Evolutionary conservation across 2,888 invertebrate genomes (phyloP).

Genomic region (Andricus quercusramuli): DNA sequence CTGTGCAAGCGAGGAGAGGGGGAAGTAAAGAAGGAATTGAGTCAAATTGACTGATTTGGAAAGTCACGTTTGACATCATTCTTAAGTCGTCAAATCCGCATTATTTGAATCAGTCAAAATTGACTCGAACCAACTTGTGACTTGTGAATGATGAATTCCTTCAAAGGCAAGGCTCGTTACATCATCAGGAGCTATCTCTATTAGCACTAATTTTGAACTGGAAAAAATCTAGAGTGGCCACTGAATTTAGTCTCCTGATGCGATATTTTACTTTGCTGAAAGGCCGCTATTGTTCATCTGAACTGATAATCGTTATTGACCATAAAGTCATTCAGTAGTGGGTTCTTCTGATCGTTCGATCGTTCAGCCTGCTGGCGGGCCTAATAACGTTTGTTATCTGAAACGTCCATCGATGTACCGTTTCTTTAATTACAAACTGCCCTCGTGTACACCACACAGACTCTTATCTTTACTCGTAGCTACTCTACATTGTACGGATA

Average conservation of each 20-base stretch:
- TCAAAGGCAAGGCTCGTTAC: background rate
- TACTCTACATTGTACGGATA: slow-evolving; percentile 7
- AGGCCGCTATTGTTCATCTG: slow-evolving; percentile 7
- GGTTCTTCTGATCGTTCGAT: slow-evolving; percentile 19
- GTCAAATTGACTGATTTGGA: too few relatives aligned
- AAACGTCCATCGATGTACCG: slow-evolving; percentile 61
- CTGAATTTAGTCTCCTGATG: background rate
- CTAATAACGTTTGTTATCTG: slow-evolving; percentile 19
- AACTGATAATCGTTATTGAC: slow-evolving; percentile 3
- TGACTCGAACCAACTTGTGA: too few relatives aligned
- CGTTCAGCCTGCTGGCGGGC: slow-evolving; percentile 5
- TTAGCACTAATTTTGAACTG: background rate
- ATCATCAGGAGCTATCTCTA: background rate
- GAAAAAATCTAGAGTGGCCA: background rate
- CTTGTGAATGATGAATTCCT: background rate
- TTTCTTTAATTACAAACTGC: slow-evolving; percentile 69
- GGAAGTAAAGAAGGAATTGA: too few relatives aligned
- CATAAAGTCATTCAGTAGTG: slow-evolving; percentile 12
- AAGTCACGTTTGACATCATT: too few relatives aligned
- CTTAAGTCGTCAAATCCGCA: too few relatives aligned
- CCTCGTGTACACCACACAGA: slow-evolving; percentile 44
- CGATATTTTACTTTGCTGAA: slow-evolving; percentile 9
- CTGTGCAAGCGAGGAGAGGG: too few relatives aligned
- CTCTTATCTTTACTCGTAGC: background rate
- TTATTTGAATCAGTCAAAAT: too few relatives aligned